Conservation (phyloP, 2,888 invertebrate species). For the Ormyrus nitidulus region DNA sequence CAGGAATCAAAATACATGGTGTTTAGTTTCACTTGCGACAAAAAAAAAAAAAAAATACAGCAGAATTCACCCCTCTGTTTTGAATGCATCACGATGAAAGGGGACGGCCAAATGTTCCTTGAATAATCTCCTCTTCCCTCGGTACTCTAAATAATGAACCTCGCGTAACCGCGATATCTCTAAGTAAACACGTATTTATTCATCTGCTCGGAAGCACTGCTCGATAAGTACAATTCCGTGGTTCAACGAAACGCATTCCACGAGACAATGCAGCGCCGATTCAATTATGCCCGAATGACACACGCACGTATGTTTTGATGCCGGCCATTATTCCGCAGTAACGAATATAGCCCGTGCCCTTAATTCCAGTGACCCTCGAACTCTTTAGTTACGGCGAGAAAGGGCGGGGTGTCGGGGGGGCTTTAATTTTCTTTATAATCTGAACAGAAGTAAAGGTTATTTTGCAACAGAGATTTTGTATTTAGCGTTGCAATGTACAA, state of each 20-base stretch:
- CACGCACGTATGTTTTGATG: conserved; percentile 10
- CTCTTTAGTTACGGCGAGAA: neutral
- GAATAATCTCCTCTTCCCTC: conserved; percentile 19
- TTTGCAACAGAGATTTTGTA: too few relatives aligned
- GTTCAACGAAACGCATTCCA: conserved; percentile 67
- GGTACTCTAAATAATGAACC: conserved; percentile 13
- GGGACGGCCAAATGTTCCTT: conserved; percentile 15
- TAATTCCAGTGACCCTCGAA: neutral
- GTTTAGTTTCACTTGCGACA: too few relatives aligned
- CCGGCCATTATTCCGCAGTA: too few relatives aligned
- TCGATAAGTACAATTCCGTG: conserved; percentile 14
- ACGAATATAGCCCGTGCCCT: neutral
- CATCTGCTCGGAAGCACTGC: neutral
- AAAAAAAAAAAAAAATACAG: too few relatives aligned
- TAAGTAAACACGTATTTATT: neutral
- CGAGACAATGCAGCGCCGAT: conserved; percentile 68
- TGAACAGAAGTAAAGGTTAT: too few relatives aligned
- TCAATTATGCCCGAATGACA: conserved; percentile 68
- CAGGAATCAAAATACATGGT: too few relatives aligned
- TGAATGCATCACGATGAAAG: too few relatives aligned
- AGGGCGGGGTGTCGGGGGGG: neutral
- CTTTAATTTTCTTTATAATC: conserved; percentile 40
- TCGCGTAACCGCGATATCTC: neutral
- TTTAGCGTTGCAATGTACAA: too few relatives aligned
- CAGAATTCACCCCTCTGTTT: too few relatives aligned